These are phyloP conservation scores for Ophion slaviceki DNA, from an alignment of 2,888 invertebrate species.

Conservation along the genomic window DNA sequence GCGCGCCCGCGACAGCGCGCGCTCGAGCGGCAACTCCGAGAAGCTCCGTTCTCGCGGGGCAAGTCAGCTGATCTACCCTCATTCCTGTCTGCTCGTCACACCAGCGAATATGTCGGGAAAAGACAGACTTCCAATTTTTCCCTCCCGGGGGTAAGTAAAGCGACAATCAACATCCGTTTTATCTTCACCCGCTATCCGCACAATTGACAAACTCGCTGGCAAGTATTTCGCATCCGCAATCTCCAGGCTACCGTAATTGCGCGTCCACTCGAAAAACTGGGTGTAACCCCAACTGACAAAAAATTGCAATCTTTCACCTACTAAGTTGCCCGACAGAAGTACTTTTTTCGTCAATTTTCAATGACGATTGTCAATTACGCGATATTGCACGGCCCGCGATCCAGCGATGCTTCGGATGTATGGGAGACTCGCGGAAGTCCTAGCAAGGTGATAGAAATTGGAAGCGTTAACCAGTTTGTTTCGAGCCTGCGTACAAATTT, in stretches of 20 bases:
- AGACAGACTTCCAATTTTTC: constrained; percentile 95
- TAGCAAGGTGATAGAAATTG: not conserved
- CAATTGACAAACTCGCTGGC: not conserved
- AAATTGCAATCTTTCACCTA: constrained; percentile 18
- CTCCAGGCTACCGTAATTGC: constrained; percentile 9
- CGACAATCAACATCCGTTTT: constrained; percentile 29
- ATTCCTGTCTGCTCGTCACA: constrained; percentile 78
- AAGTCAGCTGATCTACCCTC: constrained; percentile 82
- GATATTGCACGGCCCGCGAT: not conserved
- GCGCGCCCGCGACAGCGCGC: not conserved
- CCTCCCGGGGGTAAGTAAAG: constrained; percentile 94
- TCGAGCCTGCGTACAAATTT: too few species aligned
- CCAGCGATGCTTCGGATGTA: not conserved
- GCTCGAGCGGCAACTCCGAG: not conserved
- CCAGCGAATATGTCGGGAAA: constrained; percentile 91
- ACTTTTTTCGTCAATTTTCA: constrained; percentile 3
- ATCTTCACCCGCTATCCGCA: constrained; percentile 26
- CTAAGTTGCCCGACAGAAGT: not conserved
- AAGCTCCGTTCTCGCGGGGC: constrained; percentile 52
- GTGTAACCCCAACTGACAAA: constrained; percentile 77
- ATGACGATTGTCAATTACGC: not conserved
- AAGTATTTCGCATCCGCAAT: not conserved
- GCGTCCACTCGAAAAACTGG: constrained; percentile 72
- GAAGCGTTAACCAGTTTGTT: not conserved
- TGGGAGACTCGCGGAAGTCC: not conserved